Base-by-base conservation (phyloP, 2,113 vertebrate genomes). In the Lagopus muta region DNA sequence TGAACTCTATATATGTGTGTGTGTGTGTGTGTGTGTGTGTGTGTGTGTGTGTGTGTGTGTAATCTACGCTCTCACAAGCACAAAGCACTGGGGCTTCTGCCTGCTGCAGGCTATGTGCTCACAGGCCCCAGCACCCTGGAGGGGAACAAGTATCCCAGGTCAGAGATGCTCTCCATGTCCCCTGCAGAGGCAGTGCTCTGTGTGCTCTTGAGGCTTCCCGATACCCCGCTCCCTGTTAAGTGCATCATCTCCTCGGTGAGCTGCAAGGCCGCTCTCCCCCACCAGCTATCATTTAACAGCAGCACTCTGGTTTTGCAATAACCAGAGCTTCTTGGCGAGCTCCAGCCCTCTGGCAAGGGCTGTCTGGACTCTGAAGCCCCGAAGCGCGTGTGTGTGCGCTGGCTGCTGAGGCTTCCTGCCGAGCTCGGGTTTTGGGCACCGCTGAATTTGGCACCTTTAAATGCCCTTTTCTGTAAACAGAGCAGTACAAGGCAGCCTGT, bases 181-280 rank as follows among this genome's bases (percentile, higher is more conserved):
- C 11, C 8, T 13, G 70, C 45, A 76, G 25, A 4, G 61, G 32
- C 50, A 6, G 25, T 48, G 47, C 38, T 89, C 34, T 36, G 11
- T 22, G 36, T 58, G 7, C 25, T 50, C 62, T 60, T 32, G 12
- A 22, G 40, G 50, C 77, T 79, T 45, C 15, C 17, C 1, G 1
- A 2, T 17, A 7, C 5, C 54, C 22, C 34, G 0, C 17, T 54
- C 38, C 42, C 77, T 86, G 64, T 6, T 12, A 66, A 57, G 45
- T 42, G 62, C 73, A 62, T 86, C 54, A 87, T 30, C n/a, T 38
- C 36, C 6, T n/a, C 16, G 2, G 0, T 32, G 13, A 38, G 20
- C 67, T 1, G 2, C 0, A 1, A 15, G 40, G 34, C 47, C 1
- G 1, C 3, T 45, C 42, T 82, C 81, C 77, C 70, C 36, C 70